These are phyloP conservation scores for Acanthornis magna DNA, from an alignment of 2,797 vertebrate species.

Conservation along the genomic window DNA sequence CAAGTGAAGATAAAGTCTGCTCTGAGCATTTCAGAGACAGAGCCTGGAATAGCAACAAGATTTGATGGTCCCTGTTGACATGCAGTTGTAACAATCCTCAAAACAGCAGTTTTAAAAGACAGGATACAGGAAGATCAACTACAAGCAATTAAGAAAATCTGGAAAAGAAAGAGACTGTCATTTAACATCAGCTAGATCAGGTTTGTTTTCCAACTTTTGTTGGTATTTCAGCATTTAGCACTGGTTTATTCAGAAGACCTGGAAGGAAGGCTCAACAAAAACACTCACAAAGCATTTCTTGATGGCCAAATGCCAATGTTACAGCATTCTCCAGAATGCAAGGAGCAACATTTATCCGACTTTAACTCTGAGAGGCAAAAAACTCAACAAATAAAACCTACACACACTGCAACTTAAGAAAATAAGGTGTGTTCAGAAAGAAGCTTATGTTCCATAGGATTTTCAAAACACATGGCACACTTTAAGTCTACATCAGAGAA, in stretches of 20 bases:
- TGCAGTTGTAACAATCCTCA: background rate
- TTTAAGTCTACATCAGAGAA: background rate
- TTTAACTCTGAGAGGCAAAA: background rate
- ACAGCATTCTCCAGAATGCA: background rate
- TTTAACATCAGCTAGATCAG: background rate
- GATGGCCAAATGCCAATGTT: background rate
- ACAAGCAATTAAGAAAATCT: background rate
- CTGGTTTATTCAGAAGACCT: background rate
- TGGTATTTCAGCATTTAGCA: background rate
- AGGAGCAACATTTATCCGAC: background rate
- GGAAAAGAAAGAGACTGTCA: background rate
- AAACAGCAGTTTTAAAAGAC: background rate
- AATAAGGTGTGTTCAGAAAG: background rate
- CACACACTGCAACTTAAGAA: background rate
- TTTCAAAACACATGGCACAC: background rate
- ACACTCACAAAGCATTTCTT: background rate
- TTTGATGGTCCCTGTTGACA: background rate
- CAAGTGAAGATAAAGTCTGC: background rate
- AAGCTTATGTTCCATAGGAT: background rate
- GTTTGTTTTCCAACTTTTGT: background rate
- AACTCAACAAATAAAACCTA: fast-evolving
- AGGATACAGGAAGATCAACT: background rate
- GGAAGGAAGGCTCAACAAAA: background rate
- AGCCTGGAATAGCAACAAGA: background rate
- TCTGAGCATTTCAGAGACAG: background rate